Conservation (phyloP, 2,113 vertebrate species). For the Sphaerodactylus townsendi region DNA sequence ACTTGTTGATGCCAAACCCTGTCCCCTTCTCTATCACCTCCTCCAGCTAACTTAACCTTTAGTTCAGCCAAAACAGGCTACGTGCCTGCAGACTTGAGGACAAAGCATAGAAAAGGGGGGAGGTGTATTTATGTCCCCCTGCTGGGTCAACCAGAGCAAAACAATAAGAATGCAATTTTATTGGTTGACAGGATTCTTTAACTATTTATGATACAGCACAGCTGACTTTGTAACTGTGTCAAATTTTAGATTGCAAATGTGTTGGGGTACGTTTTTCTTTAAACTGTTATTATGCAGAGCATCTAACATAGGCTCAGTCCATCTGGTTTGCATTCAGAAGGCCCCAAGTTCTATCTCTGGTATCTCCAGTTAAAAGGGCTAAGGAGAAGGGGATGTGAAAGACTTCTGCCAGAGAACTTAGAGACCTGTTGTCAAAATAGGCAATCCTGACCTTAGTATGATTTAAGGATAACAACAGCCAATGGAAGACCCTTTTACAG, state of each 20-base stretch:
- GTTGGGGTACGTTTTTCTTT: no score
- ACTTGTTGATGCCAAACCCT: constrained; percentile 18
- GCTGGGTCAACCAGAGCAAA: not conserved
- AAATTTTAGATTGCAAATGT: not conserved
- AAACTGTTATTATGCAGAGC: no score
- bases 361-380: no score
- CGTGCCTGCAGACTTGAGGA: constrained; percentile 7
- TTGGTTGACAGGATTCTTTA: not conserved
- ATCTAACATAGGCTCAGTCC: no score
- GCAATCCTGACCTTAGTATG: no score
- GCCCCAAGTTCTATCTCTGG: no score
- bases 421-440: no score
- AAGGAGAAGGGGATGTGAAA: no score
- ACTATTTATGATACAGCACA: not conserved
- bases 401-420: no score
- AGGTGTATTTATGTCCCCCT: not conserved
- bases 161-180: not conserved
- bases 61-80: constrained; percentile 25
- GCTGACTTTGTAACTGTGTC: not conserved
- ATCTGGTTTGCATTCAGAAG: no score
- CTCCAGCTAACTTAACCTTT: constrained; percentile 8
- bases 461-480: no score
- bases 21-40: constrained; percentile 19
- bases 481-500: no score
- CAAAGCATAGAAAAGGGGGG: not conserved